Base-by-base conservation (phyloP, 1,140 invertebrate species). In the Drosophila kanapiae region DNA sequence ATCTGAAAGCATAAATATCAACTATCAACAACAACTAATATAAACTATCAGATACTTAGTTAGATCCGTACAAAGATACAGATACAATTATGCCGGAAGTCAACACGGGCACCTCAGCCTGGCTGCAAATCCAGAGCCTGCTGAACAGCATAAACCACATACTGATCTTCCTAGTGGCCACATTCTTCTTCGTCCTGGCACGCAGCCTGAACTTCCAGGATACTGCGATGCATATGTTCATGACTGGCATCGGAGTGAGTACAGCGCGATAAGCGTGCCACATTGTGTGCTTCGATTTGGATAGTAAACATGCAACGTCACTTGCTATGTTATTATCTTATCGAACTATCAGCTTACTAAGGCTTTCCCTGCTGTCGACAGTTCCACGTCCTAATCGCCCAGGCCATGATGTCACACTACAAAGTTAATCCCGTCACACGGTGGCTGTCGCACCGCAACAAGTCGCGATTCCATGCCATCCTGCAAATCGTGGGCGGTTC, bases 401-500 rank as follows among this genome's bases (percentile, higher is more conserved):
- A 92, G 59, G 91, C 85, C 31, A 47, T 92, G 51, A 92, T 92
- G 91, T 91, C 88, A n/a, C 91, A 92, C 58, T 91, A 92, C 33
- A 83, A 81, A 31, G 57, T 87, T 6, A 92, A 92, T 53, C 85
- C 76, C 9, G 11, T 92, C 35, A 92, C 91, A 14, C 91, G 82
- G 9, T 76, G 75, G 72, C 54, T 92, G 9, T 91, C 91, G 1
- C 82, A 92, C 51, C 90, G 86, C 42, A 92, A 90, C 63, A 92
- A 92, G 60, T 85, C 91, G 6, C 80, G 91, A 11, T 82, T 76
- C 45, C 91, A 92, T 65, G 91, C 85, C 16, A 35, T 92, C 11
- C 37, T 92, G 11, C 91, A 92, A 72, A 18, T 92, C 42, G 56
- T 87, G 8, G 91, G 91, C 2, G 82, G 91, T 1, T 40, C 78